Base-by-base conservation (phyloP, 2,113 vertebrate species). In the Pelmatolapia mariae region DNA sequence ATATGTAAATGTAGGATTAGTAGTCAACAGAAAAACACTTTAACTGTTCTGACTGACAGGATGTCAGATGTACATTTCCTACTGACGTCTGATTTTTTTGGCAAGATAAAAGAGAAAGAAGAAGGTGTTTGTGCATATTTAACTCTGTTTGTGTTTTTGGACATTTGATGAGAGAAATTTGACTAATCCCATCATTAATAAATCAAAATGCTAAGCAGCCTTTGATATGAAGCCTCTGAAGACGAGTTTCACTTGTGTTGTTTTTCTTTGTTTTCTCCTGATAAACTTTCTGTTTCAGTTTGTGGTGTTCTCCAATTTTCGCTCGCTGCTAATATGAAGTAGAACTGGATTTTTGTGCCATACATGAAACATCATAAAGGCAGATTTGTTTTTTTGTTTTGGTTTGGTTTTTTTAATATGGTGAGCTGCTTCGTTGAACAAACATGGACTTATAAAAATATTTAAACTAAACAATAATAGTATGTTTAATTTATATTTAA, bases 101-200 rank as follows among this genome's bases (percentile, higher is more conserved):
- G n/a, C 3, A 68, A 87, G 80, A 93, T 91, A 40, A 93, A 93
- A 93, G 89, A 68, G 78, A 91, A 86, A 88, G 68, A 61, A 76
- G 45, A 81, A 80, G 53, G 71, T 89, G 57, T 53, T 66, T 52
- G 33, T 89, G 90, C 33, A 90, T 91, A 89, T 84, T 90, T 78
- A 80, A 89, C 13, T 86, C 26, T 90, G 86, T 92, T 90, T 89
- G 59, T 92, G 71, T 85, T 88, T 73, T 16, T 33, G 29, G 50
- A 8, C 19, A 15, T 85, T 86, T 78, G 86, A 63, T 73, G 59
- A 33, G 19, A 87, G 81, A 50, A 89, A 91, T 83, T 83, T 57
- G 73, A 66, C 19, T 52, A 80, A 83, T 50, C 2, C 22, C 18
- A 29, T 88, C 82, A 93, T 93, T 57, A 93, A 91, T 91, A 90